phyloP scores from a whole-genome alignment of 2,797 vertebrate genomes.

The Morelia viridis region DNA sequence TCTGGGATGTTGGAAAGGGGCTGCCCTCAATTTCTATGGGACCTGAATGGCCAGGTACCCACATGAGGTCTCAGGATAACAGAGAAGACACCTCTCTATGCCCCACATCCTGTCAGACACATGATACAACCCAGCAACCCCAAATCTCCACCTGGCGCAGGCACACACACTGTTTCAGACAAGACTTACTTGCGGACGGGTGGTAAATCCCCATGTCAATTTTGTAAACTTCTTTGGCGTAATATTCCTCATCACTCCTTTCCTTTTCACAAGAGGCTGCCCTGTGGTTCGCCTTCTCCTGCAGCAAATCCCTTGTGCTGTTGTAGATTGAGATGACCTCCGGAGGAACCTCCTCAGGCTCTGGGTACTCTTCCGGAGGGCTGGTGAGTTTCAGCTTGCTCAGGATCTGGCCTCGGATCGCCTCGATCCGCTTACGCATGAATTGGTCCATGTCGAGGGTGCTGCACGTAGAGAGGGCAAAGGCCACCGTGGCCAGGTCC shows the following conservation, averaged over 20 bases:
- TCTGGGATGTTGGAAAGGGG: not conserved
- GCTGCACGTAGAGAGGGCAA: conserved; percentile 94
- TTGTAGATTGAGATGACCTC: conserved; percentile 97
- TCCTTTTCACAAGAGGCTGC: conserved; percentile 92
- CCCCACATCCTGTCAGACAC: not conserved
- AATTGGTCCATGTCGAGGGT: conserved; percentile 96
- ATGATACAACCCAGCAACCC: not conserved
- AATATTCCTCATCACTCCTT: conserved; percentile 95
- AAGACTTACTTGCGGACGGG: conserved; percentile 89
- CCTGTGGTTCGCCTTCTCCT: conserved; percentile 92
- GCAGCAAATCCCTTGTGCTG: conserved; percentile 94
- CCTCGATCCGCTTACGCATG: conserved; percentile 93
- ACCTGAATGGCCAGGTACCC: not conserved
- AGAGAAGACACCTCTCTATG: not conserved
- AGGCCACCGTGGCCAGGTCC: conserved; percentile 85
- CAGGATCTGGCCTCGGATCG: conserved; percentile 94
- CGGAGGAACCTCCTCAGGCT: conserved; percentile 90
- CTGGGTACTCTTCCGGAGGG: conserved; percentile 89
- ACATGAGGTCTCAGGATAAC: not conserved
- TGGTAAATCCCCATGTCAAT: conserved; percentile 88
- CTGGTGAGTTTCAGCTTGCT: conserved; percentile 94
- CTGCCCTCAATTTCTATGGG: not conserved
- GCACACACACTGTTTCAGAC: conserved; percentile 1
- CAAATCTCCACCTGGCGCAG: not conserved
- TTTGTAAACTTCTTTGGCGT: conserved; percentile 97